phyloP scores from a whole-genome alignment of 2,888 invertebrate species.

The Caenorhabditis drosophilae region DNA sequence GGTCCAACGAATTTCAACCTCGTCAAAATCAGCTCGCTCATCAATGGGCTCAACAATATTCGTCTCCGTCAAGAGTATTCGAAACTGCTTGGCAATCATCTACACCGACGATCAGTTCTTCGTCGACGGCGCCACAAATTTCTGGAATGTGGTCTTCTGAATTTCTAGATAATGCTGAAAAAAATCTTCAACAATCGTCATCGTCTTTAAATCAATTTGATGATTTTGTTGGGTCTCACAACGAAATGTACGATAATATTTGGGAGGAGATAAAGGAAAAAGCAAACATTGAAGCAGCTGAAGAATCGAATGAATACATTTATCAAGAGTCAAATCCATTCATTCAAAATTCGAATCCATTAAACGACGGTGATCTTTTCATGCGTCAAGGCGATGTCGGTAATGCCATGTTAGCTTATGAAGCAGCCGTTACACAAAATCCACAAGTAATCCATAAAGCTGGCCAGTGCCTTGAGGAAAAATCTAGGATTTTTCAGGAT shows the following conservation, averaged over 20 bases:
- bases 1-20: slow-evolving; percentile 52
- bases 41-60: slow-evolving; percentile 52
- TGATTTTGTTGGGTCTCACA: slow-evolving; percentile 23
- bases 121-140: not conserved
- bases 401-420: slow-evolving; percentile 92
- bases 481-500: too few species aligned
- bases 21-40: slow-evolving; percentile 32
- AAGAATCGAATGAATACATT: not conserved
- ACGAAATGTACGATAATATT: slow-evolving; percentile 13
- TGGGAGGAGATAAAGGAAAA: slow-evolving; percentile 21
- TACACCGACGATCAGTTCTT: not conserved
- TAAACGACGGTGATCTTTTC: slow-evolving; percentile 43
- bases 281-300: not conserved
- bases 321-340: slow-evolving; percentile 47
- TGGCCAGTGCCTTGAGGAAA: too few species aligned
- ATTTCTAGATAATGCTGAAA: slow-evolving; percentile 55
- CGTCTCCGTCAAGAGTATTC: slow-evolving; percentile 3
- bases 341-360: slow-evolving; percentile 32
- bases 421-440: slow-evolving; percentile 79
- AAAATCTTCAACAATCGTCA: slow-evolving; percentile 9
- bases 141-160: slow-evolving; percentile 61
- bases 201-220: slow-evolving; percentile 11
- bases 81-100: slow-evolving; percentile 24
- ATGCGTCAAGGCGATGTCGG: slow-evolving; percentile 86
- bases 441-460: too few species aligned